phyloP scores from a whole-genome alignment of 2,888 invertebrate species.

The Erynnis tages region DNA sequence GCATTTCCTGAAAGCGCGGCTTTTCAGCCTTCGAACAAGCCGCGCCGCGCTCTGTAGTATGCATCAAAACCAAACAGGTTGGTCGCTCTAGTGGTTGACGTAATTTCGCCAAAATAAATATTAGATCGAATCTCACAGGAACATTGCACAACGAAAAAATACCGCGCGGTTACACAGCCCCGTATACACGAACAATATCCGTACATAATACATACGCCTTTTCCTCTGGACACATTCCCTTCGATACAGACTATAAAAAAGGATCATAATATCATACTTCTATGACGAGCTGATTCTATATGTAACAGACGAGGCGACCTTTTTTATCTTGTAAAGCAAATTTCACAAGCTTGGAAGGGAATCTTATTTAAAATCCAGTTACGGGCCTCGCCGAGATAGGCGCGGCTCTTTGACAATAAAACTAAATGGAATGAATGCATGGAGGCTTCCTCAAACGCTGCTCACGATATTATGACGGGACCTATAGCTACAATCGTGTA shows the following conservation, averaged over 20 bases:
- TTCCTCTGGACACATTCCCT: slow-evolving; percentile 30
- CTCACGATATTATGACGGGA: slow-evolving; percentile 64
- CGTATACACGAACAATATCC: slow-evolving; percentile 44
- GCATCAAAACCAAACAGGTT: slow-evolving; percentile 78
- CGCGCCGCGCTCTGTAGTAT: slow-evolving; percentile 60
- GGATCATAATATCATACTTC: slow-evolving; percentile 66
- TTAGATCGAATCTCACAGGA: slow-evolving; percentile 68
- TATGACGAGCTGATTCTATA: slow-evolving; percentile 65
- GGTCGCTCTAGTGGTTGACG: slow-evolving; percentile 58
- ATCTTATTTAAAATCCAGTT: slow-evolving; percentile 82
- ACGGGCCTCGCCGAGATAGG: slow-evolving; percentile 73
- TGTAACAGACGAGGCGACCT: slow-evolving; percentile 71
- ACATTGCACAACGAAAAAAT: slow-evolving; percentile 64
- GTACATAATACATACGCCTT: slow-evolving; percentile 38
- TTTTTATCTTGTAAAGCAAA: slow-evolving; percentile 78
- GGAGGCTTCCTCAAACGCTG: slow-evolving; percentile 70
- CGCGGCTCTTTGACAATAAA: slow-evolving; percentile 78
- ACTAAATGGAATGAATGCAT: slow-evolving; percentile 81
- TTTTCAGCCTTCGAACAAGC: slow-evolving; percentile 51
- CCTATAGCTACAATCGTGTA: slow-evolving; percentile 61
- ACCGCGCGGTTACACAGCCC: slow-evolving; percentile 42
- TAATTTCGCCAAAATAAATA: slow-evolving; percentile 76
- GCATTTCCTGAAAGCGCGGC: slow-evolving; percentile 31
- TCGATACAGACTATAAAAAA: slow-evolving; percentile 56
- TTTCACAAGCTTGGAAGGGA: slow-evolving; percentile 69